phyloP scores from a whole-genome alignment of 2,113 vertebrate species.

The Eleginops maclovinus region DNA sequence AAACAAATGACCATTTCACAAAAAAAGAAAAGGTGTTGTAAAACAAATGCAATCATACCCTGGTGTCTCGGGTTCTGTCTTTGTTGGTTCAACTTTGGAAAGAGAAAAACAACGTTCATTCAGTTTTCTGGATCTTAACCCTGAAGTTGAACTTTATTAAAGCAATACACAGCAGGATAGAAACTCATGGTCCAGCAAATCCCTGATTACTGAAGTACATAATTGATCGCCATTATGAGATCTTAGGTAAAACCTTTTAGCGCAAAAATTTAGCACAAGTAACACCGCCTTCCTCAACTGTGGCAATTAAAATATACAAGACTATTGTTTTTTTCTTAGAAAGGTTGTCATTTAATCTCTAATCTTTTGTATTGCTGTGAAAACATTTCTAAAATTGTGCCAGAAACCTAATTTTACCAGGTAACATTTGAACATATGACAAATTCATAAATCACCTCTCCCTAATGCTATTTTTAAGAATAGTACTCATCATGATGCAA shows the following conservation, averaged over 20 bases:
- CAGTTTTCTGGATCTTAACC: neutral
- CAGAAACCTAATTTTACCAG: too few relatives aligned
- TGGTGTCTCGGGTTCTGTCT: neutral
- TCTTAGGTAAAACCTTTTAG: too few relatives aligned
- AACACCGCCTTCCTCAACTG: neutral
- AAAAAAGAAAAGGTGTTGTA: conserved; percentile 17
- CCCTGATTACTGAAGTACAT: neutral
- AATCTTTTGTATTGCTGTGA: too few relatives aligned
- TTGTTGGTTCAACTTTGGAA: neutral
- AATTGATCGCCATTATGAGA: neutral
- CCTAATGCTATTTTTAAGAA: too few relatives aligned
- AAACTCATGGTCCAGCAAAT: neutral
- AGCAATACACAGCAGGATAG: neutral
- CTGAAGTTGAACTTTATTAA: neutral
- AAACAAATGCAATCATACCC: conserved; percentile 17
- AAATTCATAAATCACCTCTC: too few relatives aligned
- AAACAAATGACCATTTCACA: conserved; percentile 23
- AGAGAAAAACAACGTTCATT: neutral
- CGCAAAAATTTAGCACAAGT: too few relatives aligned
- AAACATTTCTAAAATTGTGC: too few relatives aligned
- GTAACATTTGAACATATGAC: too few relatives aligned
- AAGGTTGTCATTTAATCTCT: neutral
- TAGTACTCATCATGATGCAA: too few relatives aligned
- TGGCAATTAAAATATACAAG: neutral
- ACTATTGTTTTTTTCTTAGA: neutral